These are phyloP conservation scores for Drosophila pseudoananassae DNA, from an alignment of 1,140 invertebrate species.

Conservation along the genomic window DNA sequence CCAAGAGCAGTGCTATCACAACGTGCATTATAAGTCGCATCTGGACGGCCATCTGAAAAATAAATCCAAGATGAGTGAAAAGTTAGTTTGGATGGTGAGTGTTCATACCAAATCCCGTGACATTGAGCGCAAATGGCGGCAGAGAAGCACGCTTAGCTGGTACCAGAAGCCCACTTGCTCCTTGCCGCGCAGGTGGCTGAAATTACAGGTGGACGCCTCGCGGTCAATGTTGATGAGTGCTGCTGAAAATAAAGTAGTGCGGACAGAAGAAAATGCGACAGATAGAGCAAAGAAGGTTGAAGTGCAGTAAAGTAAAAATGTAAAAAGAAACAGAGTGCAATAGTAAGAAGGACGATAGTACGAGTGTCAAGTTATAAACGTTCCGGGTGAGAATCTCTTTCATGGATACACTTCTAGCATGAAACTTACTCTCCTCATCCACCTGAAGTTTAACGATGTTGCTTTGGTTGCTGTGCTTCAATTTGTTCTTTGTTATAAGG, in stretches of 20 bases:
- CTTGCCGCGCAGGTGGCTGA: constrained; percentile 46
- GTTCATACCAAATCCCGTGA: constrained; percentile 60
- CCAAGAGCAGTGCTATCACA: constrained; percentile 90
- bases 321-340: background rate
- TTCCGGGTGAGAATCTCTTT: constrained; percentile 15
- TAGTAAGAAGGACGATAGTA: background rate
- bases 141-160: constrained; percentile 60
- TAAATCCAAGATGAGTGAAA: background rate
- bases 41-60: constrained; percentile 88
- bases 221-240: constrained; percentile 45
- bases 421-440: constrained; percentile 70
- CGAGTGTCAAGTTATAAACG: background rate
- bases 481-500: constrained; percentile 65
- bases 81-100: background rate
- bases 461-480: constrained; percentile 15
- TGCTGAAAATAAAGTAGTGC: constrained; percentile 60
- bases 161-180: constrained; percentile 62
- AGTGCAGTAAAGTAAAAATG: constrained; percentile 14
- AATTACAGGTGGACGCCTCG: background rate
- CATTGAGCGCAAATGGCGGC: constrained; percentile 57
- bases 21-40: constrained; percentile 90
- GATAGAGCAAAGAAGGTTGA: constrained; percentile 55
- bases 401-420: constrained; percentile 3
- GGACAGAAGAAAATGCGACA: constrained; percentile 28
- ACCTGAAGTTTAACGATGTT: constrained; percentile 22